These are phyloP conservation scores for Rhinoraja longicauda DNA, from an alignment of 2,797 vertebrate species.

Conservation along the genomic window DNA sequence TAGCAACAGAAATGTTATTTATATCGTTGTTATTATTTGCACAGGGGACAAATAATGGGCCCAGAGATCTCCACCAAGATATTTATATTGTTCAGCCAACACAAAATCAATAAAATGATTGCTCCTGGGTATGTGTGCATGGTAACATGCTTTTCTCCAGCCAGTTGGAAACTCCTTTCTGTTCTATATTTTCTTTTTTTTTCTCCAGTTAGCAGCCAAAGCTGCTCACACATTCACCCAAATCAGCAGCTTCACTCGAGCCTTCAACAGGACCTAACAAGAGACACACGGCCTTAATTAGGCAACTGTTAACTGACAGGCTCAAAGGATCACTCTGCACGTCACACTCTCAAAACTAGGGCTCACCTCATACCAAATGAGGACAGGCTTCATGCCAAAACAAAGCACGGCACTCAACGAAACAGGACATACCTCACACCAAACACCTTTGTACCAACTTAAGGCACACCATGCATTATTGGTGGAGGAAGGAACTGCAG, in stretches of 20 bases:
- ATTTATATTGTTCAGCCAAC: not conserved
- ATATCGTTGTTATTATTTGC: slow-evolving; percentile 1
- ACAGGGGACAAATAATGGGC: slow-evolving; percentile 10
- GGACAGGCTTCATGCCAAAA: not conserved
- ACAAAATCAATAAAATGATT: slow-evolving; percentile 33
- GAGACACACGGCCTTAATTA: not conserved
- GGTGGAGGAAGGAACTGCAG: too few relatives aligned
- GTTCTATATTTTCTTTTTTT: not conserved
- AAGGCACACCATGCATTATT: not conserved
- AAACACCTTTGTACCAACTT: not conserved
- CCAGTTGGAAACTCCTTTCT: not conserved
- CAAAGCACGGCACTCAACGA: not conserved
- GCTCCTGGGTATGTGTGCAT: slow-evolving; percentile 15
- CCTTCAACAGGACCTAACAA: not conserved
- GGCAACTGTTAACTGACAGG: not conserved
- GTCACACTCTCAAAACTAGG: not conserved
- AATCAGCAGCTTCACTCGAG: not conserved
- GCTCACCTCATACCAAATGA: not conserved
- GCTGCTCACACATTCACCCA: not conserved
- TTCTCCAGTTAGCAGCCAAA: not conserved
- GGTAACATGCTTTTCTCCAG: slow-evolving; percentile 1
- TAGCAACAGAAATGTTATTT: slow-evolving; percentile 34
- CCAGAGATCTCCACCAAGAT: not conserved
- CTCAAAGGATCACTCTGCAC: not conserved
- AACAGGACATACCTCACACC: not conserved